Percentiles rank a stretch among this genome's conserved stretches.
phyloP scores from a whole-genome alignment of 2,797 vertebrate species.

The Calcarius lapponicus region DNA sequence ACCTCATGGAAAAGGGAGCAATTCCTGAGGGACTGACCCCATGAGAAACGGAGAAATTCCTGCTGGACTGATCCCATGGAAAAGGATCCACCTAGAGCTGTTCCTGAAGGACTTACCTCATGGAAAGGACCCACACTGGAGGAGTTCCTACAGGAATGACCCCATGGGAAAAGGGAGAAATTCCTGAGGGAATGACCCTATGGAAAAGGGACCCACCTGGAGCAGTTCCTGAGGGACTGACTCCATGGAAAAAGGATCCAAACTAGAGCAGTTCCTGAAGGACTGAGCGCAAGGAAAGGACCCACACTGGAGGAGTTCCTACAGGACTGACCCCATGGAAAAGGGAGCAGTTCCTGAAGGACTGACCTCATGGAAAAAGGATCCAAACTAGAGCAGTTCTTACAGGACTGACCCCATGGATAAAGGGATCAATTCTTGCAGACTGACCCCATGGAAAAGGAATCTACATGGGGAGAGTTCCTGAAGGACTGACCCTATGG shows the following conservation, averaged over 20 bases:
- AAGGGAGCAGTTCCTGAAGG: too few relatives aligned
- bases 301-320: too few relatives aligned
- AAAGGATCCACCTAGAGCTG: not conserved
- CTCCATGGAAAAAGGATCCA: not conserved
- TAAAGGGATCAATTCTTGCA: too few relatives aligned
- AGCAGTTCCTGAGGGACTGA: not conserved
- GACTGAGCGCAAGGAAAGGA: not conserved
- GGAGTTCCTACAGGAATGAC: not conserved
- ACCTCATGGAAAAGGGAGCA: fast-evolving
- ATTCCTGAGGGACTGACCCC: not conserved
- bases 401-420: not conserved
- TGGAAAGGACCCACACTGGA: too few relatives aligned
- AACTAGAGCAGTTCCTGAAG: not conserved
- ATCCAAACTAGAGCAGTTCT: not conserved
- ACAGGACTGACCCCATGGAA: not conserved
- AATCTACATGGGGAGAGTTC: too few relatives aligned
- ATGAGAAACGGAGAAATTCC: too few relatives aligned
- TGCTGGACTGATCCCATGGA: fast-evolving
- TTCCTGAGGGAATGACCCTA: not conserved
- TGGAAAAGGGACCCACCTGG: too few relatives aligned
- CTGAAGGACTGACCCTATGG: not conserved
- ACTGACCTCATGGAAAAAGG: not conserved
- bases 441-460: not conserved
- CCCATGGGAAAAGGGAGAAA: fast-evolving
- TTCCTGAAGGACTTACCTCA: not conserved